Evolutionary conservation across 2,113 vertebrate genomes (phyloP), one percentile per base, ranked within the genome.

Genomic region (Sinocyclocheilus maitianheensis): DNA sequence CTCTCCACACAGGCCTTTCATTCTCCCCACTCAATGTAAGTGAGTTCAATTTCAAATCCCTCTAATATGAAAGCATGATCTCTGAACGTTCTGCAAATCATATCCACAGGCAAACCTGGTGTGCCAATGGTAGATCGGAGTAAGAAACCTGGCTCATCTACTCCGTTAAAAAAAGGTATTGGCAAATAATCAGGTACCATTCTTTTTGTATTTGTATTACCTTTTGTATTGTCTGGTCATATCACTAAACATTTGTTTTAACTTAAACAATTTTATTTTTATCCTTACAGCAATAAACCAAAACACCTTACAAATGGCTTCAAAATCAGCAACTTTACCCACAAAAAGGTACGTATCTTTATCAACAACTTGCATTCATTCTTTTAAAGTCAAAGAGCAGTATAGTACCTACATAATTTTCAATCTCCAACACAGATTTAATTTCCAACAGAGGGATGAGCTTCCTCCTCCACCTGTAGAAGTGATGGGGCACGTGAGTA

Each of bases 81-180:
- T 48, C 43, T 75, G 24, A 81, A 24, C 63, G 3, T 65, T 26
- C 46, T 82, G 43, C 9, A 13, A 48, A 71, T 53, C 2, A 20
- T 51, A 40, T 55, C 34, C 65, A 63, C 60, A 83, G 85, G 5
- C 5, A 77, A 67, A 76, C 67, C 67, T 89, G 90, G 69, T 76
- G 89, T 94, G 84, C 96, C 96, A 86, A 93, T 89, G 0, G 90
- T 97, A 77, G 96, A 97, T 91, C 94, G 96, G 91, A 96, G 92
- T 88, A 97, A 93, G 9, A 97, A 97, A 65, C 96, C 96, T 1
- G 4, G 91, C 12, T 40, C 58, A n/a, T 26, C 67, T 30, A 0
- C 5, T 20, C 16, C 2, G 1, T 46, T 10, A 12, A 86, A 77
- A 82, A 76, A 46, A n/a, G 18, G 22, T n/a, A 14, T 0, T 1